Evolutionary conservation across 1,140 invertebrate species (phyloP), one percentile per base, ranked within the genome.

Genomic region (Drosophila teissieri): DNA sequence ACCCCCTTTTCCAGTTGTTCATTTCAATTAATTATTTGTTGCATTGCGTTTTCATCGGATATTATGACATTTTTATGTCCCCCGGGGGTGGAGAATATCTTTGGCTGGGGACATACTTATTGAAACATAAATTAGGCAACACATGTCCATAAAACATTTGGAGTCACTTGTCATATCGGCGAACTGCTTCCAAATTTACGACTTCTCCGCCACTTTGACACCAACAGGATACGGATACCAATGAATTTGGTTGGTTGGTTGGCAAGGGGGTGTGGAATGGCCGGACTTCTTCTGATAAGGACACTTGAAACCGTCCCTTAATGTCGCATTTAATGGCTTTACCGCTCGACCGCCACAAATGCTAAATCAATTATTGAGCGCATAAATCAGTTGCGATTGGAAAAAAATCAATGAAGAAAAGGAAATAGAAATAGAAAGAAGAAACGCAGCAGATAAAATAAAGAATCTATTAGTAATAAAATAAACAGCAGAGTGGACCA

Each of bases 71-170:
- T 86, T 86, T 86, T 88, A 86, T 86, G 76, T 64, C 55, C 65
- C 65, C 52, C 40, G 34, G 19, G 40, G 34, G 51, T 51, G 77
- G 64, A 58, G 63, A 72, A 53, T 36, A 1, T 61, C 54, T 62
- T 57, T 45, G 46, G 34, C 62, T 22, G 64, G 34, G 36, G 52
- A 31, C 40, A 19, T n/a, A 72, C 42, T 72, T 72, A 89, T 83
- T 86, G 83, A 83, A 88, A 89, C 83, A 86, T 86, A 86, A 86
- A 86, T 86, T 86, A 89, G 61, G 83, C 83, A 86, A 89, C 83
- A 86, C 75, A 88, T 86, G 84, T 70, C 73, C 77, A 80, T 80
- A 77, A 78, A 88, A 61, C 78, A 85, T 79, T 67, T 81, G 10
- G 62, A 76, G 62, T 56, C 79, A 88, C 83, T 88, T 83, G 83